Percentiles rank a stretch among this genome's conserved stretches.
Conservation (phyloP, 2,888 invertebrate genomes). For the Tanypteryx hageni region DNA sequence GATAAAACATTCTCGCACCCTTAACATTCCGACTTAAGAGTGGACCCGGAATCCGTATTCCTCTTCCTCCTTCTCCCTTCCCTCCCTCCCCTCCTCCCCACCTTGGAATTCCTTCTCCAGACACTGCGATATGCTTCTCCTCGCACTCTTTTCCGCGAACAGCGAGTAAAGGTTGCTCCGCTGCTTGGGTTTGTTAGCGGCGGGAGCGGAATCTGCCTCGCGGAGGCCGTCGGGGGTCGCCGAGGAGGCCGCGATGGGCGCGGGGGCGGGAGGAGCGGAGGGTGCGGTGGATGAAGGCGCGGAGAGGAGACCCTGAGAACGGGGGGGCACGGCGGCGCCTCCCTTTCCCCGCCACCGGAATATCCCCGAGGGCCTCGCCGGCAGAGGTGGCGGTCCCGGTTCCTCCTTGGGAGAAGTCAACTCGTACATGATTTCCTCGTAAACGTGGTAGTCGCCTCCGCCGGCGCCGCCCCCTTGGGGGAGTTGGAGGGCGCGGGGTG, state of each 20-base stretch:
- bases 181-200: constrained; percentile 70
- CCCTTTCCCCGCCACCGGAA: constrained; percentile 65
- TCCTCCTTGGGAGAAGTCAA: constrained; percentile 67
- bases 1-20: not conserved
- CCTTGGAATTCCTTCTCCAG: constrained; percentile 70
- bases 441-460: constrained; percentile 71
- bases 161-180: constrained; percentile 71
- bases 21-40: not conserved
- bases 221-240: not conserved
- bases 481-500: constrained; percentile 4
- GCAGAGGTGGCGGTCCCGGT: constrained; percentile 70
- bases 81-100: not conserved
- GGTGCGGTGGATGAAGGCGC: not conserved
- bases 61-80: not conserved
- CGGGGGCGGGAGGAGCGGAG: not conserved
- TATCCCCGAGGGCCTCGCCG: constrained; percentile 69
- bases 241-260: not conserved
- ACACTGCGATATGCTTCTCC: constrained; percentile 71
- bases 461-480: constrained; percentile 25
- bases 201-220: not conserved
- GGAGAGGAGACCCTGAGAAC: not conserved
- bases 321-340: not conserved
- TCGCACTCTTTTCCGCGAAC: constrained; percentile 70
- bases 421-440: constrained; percentile 72
- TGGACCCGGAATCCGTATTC: constrained; percentile 54